These are phyloP conservation scores for Haliclystus octoradiatus DNA, from an alignment of 30 jellyfish, hydroid and myxozoan species.

Conservation along the genomic window DNA sequence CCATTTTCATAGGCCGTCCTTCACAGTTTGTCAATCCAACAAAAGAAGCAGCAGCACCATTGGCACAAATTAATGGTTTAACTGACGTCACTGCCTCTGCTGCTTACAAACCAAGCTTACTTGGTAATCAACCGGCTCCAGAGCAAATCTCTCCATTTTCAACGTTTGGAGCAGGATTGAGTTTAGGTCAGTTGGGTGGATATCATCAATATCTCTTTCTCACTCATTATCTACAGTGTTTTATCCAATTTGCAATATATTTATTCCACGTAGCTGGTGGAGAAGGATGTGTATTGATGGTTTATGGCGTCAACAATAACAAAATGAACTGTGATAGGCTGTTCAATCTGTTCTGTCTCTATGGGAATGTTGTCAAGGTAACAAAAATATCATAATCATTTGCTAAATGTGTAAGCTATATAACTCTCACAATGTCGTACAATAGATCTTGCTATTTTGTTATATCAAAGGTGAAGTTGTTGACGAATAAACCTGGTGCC, in stretches of 20 bases:
- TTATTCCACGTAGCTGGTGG: constrained; percentile 88
- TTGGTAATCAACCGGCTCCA: constrained; percentile 7
- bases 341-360: constrained; percentile 81
- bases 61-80: constrained; percentile 23
- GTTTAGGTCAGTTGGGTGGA: constrained; percentile 44
- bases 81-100: constrained; percentile 29
- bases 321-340: constrained; percentile 93
- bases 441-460: background rate
- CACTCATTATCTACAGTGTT: too few relatives aligned
- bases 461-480: constrained; percentile 57
- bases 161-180: constrained; percentile 64
- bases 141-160: constrained; percentile 63
- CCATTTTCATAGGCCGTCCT: too few relatives aligned
- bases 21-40: too few relatives aligned
- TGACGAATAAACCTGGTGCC: constrained; percentile 92
- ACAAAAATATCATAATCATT: background rate
- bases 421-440: background rate
- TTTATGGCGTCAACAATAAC: constrained; percentile 82
- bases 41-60: too few relatives aligned
- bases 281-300: constrained; percentile 99
- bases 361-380: constrained; percentile 98
- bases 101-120: constrained; percentile 29
- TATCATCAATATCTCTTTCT: too few relatives aligned
- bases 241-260: background rate
- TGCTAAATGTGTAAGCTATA: background rate